Percentiles rank a stretch among this genome's conserved stretches.
Evolutionary conservation across 2,797 vertebrate species (phyloP).

Genomic region (Amazona ochrocephala): DNA sequence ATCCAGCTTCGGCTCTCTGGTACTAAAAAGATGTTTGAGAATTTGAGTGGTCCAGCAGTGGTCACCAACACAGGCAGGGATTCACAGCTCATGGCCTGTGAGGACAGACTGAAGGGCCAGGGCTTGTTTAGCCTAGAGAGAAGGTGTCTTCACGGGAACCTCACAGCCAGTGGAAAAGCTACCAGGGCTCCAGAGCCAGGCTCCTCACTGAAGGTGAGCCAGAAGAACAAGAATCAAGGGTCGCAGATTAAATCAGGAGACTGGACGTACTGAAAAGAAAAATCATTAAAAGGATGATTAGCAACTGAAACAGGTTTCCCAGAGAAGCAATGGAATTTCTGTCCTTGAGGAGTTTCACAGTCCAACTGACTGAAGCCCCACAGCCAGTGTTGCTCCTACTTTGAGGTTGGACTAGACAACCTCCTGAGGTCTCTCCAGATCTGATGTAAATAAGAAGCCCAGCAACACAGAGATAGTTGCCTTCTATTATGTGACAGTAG

Average conservation of each 20-base stretch:
- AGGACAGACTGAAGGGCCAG: rapidly evolving
- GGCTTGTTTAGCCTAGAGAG: background rate
- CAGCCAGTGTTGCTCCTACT: background rate
- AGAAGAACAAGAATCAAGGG: background rate
- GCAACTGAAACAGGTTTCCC: background rate
- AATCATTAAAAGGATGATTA: background rate
- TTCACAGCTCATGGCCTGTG: rapidly evolving
- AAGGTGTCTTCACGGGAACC: rapidly evolving
- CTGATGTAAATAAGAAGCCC: background rate
- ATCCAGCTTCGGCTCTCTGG: background rate
- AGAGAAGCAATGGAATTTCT: background rate
- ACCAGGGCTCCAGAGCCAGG: background rate
- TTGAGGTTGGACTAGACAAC: background rate
- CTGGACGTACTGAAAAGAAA: background rate
- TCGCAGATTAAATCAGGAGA: background rate
- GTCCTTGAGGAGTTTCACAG: background rate
- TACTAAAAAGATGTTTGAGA: background rate
- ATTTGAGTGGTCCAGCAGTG: background rate
- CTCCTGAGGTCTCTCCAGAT: background rate
- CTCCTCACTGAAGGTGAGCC: background rate
- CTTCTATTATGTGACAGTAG: background rate
- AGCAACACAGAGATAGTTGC: background rate
- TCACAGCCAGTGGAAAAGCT: background rate
- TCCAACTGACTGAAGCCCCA: background rate
- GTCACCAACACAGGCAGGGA: background rate